Evolutionary conservation across 2,113 vertebrate species (phyloP), one percentile per base, ranked within the genome.

Genomic region (Egretta garzetta): DNA sequence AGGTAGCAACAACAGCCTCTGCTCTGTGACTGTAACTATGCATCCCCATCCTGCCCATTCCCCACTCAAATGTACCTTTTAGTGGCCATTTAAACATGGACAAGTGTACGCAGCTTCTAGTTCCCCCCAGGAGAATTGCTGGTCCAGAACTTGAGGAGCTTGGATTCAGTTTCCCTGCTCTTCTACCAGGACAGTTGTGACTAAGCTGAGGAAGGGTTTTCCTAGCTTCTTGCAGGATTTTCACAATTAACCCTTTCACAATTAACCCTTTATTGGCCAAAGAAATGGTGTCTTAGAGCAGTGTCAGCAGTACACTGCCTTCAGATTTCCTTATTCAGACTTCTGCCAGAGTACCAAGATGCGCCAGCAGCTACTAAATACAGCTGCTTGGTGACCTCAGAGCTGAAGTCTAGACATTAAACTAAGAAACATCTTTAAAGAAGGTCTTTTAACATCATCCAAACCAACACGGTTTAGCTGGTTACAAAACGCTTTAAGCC

Each of bases 381-480:
- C 49, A 75, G 47, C 53, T 80, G 33, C 55, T 71, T 73, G 52
- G 59, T 80, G 73, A 79, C 59, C 64, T 94, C 77, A 67, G 74
- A 90, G 68, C 60, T 59, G 18, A 93, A 73, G 93, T 96, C 81
- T 95, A 95, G 93, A 92, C 72, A 86, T 63, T 70, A 88, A 86
- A 59, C 66, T 83, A 91, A 86, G 76, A 75, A 74, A 80, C 13
- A 18, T 72, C 80, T 75, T 86, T 62, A 58, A 85, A 77, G 52
- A 47, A 64, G 22, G 67, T 67, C 68, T 90, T 95, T 94, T 71
- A 90, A 75, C 32, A n/a, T 81, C n/a, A 79, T 88, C 74, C 74
- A 86, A 79, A 50, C 22, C 60, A 86, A 71, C n/a, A 77, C 28
- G 59, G 9, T 67, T 90, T 85, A 70, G 88, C 33, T 83, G 49